A percentile compares a stretch with the other conserved stretches of the same genome.
phyloP scores from a whole-genome alignment of 2,888 invertebrate genomes.

The Sphaerophoria taeniata region DNA sequence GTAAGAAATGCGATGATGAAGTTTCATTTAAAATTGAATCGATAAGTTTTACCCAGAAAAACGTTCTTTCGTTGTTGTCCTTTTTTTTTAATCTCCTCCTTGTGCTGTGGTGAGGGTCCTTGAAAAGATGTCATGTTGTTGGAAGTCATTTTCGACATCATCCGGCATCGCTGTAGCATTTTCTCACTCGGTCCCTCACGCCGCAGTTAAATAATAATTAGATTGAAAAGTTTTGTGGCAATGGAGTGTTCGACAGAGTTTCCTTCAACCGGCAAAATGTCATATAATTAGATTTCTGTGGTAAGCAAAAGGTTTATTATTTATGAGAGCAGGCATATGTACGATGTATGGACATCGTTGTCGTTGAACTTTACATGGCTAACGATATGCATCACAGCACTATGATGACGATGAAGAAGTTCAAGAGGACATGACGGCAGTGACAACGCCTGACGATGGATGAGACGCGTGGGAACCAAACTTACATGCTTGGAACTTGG shows the following conservation, averaged over 20 bases:
- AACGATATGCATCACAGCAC: background rate
- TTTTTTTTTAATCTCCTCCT: background rate
- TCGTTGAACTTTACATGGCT: conserved; percentile 25
- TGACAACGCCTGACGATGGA: background rate
- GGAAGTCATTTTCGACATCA: conserved; percentile 49
- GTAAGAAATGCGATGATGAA: background rate
- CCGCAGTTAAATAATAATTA: conserved; percentile 48
- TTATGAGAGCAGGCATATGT: conserved; percentile 25
- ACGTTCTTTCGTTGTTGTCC: conserved; percentile 6
- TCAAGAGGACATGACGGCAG: too few species aligned
- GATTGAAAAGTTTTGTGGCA: conserved; percentile 67
- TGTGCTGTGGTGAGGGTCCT: conserved; percentile 9
- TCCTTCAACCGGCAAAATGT: conserved; percentile 67
- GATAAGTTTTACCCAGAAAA: conserved; percentile 33
- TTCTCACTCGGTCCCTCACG: background rate
- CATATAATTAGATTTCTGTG: conserved; percentile 69
- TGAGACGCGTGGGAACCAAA: conserved; percentile 23
- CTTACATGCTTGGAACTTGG: conserved; percentile 13
- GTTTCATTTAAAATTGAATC: conserved; percentile 43
- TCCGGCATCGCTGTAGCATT: background rate
- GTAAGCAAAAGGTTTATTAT: conserved; percentile 56
- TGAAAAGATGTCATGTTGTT: conserved; percentile 30
- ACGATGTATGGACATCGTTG: conserved; percentile 2
- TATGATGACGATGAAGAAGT: background rate
- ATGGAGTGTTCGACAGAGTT: conserved; percentile 60